Conservation (phyloP, 2,113 vertebrate genomes). For the Tiliqua scincoides region DNA sequence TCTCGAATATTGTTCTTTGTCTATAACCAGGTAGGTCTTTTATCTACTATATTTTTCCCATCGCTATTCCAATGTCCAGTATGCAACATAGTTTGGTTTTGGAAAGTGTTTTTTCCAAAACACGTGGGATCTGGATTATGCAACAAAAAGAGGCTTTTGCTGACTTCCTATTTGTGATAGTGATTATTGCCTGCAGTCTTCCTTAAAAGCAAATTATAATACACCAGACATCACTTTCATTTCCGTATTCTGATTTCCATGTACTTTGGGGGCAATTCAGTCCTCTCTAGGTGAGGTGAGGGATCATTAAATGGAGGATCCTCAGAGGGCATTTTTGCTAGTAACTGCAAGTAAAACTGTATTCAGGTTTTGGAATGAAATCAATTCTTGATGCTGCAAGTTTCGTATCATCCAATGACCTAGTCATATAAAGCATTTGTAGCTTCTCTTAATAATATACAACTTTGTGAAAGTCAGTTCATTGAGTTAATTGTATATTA, state of each 20-base stretch:
- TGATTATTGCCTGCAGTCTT: constrained; percentile 23
- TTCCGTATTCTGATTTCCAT: constrained; percentile 15
- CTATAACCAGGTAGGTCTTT: constrained; percentile 74
- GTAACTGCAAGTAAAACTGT: not conserved
- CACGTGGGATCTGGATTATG: constrained; percentile 26
- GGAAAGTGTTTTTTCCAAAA: constrained; percentile 60
- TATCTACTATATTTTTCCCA: constrained; percentile 72
- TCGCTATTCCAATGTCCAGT: constrained; percentile 60
- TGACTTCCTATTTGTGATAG: constrained; percentile 36
- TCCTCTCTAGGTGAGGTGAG: constrained; percentile 4
- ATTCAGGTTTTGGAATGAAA: constrained; percentile 32
- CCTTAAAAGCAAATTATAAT: constrained; percentile 24
- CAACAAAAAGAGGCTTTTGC: constrained; percentile 16
- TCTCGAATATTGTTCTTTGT: constrained; percentile 65
- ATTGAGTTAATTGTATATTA: not conserved
- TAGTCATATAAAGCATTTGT: not conserved
- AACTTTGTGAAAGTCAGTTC: not conserved
- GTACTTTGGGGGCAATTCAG: not conserved
- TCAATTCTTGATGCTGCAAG: not conserved
- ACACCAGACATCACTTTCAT: not conserved
- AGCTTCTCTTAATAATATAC: not conserved
- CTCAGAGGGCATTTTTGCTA: constrained; percentile 20
- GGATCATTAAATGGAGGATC: not conserved
- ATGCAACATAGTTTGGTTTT: constrained; percentile 49
- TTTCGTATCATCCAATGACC: not conserved